These are phyloP conservation scores for Drosophila percnosoma DNA, from an alignment of 2,888 invertebrate species.

Conservation along the genomic window DNA sequence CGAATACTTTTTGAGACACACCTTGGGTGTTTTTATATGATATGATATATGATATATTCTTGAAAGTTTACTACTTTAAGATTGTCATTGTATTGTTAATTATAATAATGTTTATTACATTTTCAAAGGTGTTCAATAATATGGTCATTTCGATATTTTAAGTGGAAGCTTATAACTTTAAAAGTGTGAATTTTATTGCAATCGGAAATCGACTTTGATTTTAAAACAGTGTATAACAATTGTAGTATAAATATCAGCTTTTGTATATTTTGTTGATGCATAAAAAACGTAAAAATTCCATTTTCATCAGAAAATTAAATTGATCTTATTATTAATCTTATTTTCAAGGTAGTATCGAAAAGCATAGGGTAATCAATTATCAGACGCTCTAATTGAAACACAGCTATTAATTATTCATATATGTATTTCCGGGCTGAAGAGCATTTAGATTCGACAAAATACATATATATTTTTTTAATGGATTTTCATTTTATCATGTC, in stretches of 20 bases:
- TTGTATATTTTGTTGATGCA: not conserved
- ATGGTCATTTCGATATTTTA: not conserved
- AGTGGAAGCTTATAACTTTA: not conserved
- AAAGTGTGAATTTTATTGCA: not conserved
- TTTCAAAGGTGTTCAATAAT: not conserved
- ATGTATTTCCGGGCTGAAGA: not conserved
- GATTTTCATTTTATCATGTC: not conserved
- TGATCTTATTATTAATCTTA: no score
- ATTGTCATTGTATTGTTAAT: not conserved
- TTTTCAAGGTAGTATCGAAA: not conserved
- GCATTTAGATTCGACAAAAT: not conserved
- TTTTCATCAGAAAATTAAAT: not conserved
- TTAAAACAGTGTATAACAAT: not conserved
- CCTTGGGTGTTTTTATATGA: not conserved
- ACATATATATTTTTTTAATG: not conserved
- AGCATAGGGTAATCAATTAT: not conserved
- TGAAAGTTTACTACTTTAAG: not conserved
- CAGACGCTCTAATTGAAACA: not conserved
- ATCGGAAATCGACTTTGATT: not conserved
- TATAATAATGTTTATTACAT: not conserved
- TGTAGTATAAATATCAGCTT: not conserved
- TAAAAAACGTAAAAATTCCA: not conserved
- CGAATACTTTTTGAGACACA: not conserved
- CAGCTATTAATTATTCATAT: not conserved
- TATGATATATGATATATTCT: not conserved